Conservation (phyloP, 2,888 invertebrate species). For the Crocallis elinguaria region DNA sequence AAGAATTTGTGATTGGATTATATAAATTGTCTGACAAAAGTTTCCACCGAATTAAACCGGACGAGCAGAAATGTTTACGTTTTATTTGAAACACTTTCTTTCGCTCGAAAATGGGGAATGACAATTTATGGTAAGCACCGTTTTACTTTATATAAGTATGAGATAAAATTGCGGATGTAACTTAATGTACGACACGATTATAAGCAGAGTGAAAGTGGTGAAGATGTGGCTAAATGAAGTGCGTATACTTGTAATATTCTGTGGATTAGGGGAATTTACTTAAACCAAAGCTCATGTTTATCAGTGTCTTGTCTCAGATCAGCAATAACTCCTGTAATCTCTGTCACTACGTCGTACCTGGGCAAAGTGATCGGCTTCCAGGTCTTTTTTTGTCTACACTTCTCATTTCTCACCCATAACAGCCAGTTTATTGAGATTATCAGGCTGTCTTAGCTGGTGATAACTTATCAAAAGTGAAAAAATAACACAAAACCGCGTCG, state of each 20-base stretch:
- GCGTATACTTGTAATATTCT: background rate
- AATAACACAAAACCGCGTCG: too few relatives aligned
- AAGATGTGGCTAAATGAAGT: background rate
- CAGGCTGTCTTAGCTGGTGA: too few relatives aligned
- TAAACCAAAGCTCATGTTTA: too few relatives aligned
- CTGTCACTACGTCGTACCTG: too few relatives aligned
- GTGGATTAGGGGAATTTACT: too few relatives aligned
- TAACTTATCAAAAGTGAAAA: too few relatives aligned
- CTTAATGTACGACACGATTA: conserved; percentile 14
- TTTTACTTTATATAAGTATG: conserved; percentile 26
- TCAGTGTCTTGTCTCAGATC: too few relatives aligned
- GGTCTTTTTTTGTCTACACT: too few relatives aligned
- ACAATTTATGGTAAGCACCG: conserved; percentile 29
- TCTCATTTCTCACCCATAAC: too few relatives aligned
- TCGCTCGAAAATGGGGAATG: conserved; percentile 28
- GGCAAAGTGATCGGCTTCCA: too few relatives aligned
- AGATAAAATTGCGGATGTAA: conserved; percentile 24
- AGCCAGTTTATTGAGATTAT: too few relatives aligned
- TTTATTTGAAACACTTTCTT: conserved; percentile 42
- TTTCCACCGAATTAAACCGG: conserved; percentile 42
- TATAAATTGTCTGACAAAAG: conserved; percentile 41
- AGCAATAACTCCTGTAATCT: too few relatives aligned
- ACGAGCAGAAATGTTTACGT: conserved; percentile 43
- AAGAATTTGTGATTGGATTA: conserved; percentile 42
- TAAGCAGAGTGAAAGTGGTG: background rate